Evolutionary conservation across 2,113 vertebrate species (phyloP).

Genomic region (Helogale parvula): DNA sequence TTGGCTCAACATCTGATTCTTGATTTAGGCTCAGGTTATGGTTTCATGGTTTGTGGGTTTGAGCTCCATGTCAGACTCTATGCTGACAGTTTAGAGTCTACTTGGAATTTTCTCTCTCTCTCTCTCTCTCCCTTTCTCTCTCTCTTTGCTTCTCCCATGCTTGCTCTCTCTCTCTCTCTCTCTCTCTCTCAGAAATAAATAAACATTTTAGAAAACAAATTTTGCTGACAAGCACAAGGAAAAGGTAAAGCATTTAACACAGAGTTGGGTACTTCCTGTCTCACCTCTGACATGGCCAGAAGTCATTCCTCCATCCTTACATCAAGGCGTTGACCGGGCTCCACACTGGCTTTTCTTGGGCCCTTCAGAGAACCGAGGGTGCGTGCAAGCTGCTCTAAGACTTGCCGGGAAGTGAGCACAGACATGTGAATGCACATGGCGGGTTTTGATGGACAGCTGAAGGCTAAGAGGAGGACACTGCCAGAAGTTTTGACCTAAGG

Average conservation of each 20-base stretch:
- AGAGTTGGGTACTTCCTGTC: not conserved
- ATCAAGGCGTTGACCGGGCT: not conserved
- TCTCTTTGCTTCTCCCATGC: too few relatives aligned
- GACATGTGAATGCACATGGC: fast-evolving
- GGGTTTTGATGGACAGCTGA: not conserved
- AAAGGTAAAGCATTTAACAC: not conserved
- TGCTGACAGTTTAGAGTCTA: too few relatives aligned
- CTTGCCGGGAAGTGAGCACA: not conserved
- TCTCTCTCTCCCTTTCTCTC: too few relatives aligned
- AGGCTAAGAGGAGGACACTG: not conserved
- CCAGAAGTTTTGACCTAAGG: too few relatives aligned
- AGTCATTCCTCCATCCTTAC: not conserved
- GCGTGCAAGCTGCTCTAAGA: not conserved
- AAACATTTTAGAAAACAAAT: not conserved
- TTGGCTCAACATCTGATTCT: too few relatives aligned
- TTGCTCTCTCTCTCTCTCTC: too few relatives aligned
- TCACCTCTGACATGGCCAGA: not conserved
- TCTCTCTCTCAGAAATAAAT: too few relatives aligned
- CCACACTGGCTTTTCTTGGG: not conserved
- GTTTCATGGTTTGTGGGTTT: too few relatives aligned
- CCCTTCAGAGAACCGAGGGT: not conserved
- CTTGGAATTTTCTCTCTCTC: too few relatives aligned
- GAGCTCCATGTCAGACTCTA: too few relatives aligned
- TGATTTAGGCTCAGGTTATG: too few relatives aligned
- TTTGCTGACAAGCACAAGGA: not conserved